A percentile compares a stretch with the other conserved stretches of the same genome.
Conservation (phyloP, 2,113 vertebrate genomes). For the Menidia beryllina region DNA sequence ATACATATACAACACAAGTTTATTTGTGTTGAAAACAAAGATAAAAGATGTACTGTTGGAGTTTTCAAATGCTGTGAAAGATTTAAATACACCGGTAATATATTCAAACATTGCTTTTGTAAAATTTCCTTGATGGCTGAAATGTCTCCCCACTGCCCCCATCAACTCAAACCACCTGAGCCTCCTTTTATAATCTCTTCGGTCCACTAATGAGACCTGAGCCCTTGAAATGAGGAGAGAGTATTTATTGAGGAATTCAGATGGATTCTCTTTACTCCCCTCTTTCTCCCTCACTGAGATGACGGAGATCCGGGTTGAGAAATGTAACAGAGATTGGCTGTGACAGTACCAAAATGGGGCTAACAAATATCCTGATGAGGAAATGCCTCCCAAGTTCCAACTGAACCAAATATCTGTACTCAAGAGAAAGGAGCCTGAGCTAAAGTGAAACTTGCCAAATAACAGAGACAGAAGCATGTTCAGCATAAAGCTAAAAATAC, state of each 20-base stretch:
- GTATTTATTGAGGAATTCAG: conserved; percentile 58
- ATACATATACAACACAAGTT: no score
- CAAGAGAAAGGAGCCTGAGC: background rate
- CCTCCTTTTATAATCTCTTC: conserved; percentile 22
- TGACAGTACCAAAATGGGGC: conserved; percentile 87
- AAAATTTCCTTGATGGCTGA: conserved; percentile 3
- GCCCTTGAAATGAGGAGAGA: conserved; percentile 24
- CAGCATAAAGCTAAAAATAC: background rate
- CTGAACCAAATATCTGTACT: conserved; percentile 9
- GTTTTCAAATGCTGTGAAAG: background rate
- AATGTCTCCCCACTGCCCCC: background rate
- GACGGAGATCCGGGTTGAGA: conserved; percentile 42
- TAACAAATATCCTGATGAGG: conserved; percentile 81
- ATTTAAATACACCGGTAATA: fast-evolving
- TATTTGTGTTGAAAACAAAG: no score
- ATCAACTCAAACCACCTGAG: conserved; percentile 16
- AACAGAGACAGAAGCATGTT: background rate
- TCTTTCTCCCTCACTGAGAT: conserved; percentile 21
- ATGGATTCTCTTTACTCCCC: conserved; percentile 22
- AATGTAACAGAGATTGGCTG: conserved; percentile 75
- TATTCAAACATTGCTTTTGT: background rate
- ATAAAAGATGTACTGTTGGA: background rate
- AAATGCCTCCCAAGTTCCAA: conserved; percentile 65
- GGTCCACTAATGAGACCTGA: conserved; percentile 37
- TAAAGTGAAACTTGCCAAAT: background rate